Evolutionary conservation across 2,113 vertebrate genomes (phyloP).

Genomic region (Rhea americana): DNA sequence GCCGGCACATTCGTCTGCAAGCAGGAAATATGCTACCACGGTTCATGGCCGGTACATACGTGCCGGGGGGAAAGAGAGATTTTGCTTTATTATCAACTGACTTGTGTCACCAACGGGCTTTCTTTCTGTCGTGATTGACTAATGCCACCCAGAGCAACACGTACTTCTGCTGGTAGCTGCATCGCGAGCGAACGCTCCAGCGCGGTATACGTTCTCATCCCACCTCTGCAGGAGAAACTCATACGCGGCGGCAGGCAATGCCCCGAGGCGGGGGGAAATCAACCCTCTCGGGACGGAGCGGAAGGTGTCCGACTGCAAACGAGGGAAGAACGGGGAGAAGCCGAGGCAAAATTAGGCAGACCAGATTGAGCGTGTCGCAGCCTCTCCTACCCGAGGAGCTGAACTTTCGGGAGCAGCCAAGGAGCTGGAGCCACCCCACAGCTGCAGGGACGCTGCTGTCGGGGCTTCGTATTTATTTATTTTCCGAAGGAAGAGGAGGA

Average conservation of each 20-base stretch:
- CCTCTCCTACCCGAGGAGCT: background rate
- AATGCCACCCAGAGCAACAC: constrained; percentile 68
- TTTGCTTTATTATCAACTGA: constrained; percentile 72
- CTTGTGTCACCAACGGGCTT: constrained; percentile 61
- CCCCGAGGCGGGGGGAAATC: constrained; percentile 32
- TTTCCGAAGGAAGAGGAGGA: background rate
- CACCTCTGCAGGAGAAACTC: constrained; percentile 64
- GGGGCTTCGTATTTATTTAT: background rate
- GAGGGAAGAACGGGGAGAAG: constrained; percentile 32
- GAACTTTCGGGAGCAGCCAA: background rate
- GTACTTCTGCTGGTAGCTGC: constrained; percentile 69
- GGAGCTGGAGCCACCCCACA: background rate
- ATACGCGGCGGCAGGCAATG: constrained; percentile 62
- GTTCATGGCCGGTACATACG: constrained; percentile 61
- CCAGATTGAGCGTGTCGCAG: background rate
- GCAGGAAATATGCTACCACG: constrained; percentile 65
- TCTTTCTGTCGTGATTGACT: constrained; percentile 72
- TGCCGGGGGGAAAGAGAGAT: constrained; percentile 39
- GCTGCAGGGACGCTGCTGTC: background rate
- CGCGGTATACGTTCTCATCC: constrained; percentile 67
- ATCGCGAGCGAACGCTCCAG: constrained; percentile 57
- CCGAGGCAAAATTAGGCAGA: constrained; percentile 36
- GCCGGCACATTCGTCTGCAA: constrained; percentile 68
- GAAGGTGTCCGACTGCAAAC: constrained; percentile 54
- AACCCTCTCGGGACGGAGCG: constrained; percentile 40